A percentile compares a stretch with the other conserved stretches of the same genome.
These are phyloP conservation scores for Alviniconcha strummeri DNA, from an alignment of 2,888 invertebrate genomes.

Conservation along the genomic window DNA sequence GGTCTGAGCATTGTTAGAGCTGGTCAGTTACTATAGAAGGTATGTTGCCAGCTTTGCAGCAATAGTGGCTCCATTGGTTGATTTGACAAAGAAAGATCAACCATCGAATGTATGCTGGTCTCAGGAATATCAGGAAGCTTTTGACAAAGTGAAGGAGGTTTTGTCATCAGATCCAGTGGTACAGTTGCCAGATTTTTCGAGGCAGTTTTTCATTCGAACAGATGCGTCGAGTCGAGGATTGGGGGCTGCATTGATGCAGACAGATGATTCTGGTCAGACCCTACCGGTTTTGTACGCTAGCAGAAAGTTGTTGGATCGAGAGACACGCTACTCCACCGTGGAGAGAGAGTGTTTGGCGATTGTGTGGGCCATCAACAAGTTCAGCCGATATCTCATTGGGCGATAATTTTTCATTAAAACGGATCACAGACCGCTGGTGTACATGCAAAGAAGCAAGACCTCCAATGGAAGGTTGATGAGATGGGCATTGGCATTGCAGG, in stretches of 20 bases:
- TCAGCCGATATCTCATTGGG: neutral
- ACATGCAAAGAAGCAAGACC: neutral
- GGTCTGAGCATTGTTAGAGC: neutral
- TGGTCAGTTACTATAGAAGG: neutral
- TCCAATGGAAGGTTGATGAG: neutral
- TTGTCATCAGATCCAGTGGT: conserved; percentile 16
- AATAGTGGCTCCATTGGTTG: neutral
- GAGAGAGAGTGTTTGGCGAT: conserved; percentile 10
- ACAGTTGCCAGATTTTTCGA: neutral
- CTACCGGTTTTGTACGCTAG: neutral
- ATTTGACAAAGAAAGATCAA: neutral
- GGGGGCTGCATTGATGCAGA: neutral
- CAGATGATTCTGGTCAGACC: neutral
- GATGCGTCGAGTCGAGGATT: neutral
- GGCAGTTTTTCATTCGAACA: neutral
- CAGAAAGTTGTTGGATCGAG: neutral
- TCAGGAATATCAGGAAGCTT: neutral
- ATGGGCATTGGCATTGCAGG: neutral
- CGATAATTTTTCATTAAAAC: neutral
- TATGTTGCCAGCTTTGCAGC: neutral
- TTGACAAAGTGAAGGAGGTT: neutral
- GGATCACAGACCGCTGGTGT: conserved; percentile 1
- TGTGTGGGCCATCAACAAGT: conserved; percentile 9
- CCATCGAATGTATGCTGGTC: neutral
- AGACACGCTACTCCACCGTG: neutral